phyloP scores from a whole-genome alignment of 64 coral and sea anemone species.

The Cladopsammia gracilis region DNA sequence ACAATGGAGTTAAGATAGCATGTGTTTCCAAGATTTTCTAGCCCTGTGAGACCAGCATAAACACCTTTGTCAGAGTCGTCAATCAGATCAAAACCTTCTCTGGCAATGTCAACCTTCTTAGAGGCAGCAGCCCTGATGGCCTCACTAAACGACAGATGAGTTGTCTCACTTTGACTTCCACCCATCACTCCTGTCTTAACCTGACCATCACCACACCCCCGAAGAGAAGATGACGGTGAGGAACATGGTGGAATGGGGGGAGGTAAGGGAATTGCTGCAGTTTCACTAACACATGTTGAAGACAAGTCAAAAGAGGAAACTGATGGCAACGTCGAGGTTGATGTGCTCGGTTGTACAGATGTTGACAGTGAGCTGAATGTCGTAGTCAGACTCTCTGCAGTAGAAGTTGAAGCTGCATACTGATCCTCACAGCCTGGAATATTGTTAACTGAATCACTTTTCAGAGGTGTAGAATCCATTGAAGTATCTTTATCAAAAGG shows the following conservation, averaged over 20 bases:
- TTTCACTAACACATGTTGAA: neutral
- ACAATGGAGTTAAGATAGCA: conserved; percentile 91
- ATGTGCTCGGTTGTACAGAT: conserved; percentile 35
- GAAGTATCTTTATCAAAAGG: neutral
- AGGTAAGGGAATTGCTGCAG: conserved; percentile 47
- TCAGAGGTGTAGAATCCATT: neutral
- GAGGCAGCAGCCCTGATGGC: conserved; percentile 47
- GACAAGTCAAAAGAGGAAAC: conserved; percentile 9
- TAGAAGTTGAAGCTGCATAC: neutral
- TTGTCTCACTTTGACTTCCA: conserved; percentile 54
- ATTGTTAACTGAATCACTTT: neutral
- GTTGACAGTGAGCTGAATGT: conserved; percentile 37
- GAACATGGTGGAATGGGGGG: conserved; percentile 30
- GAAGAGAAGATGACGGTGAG: neutral
- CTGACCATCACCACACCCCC: neutral
- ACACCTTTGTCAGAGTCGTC: neutral
- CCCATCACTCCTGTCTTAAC: conserved; percentile 82
- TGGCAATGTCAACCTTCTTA: neutral
- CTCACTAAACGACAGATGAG: conserved; percentile 39
- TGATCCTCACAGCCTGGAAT: neutral
- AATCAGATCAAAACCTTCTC: neutral
- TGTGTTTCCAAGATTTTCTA: conserved; percentile 89
- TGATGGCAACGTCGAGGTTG: conserved; percentile 27
- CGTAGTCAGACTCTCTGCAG: conserved; percentile 11
- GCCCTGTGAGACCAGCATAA: conserved; percentile 70